Evolutionary conservation across 1,140 invertebrate genomes (phyloP), one percentile per base, ranked within the genome.

Genomic region (Anoplolepis gracilipes): DNA sequence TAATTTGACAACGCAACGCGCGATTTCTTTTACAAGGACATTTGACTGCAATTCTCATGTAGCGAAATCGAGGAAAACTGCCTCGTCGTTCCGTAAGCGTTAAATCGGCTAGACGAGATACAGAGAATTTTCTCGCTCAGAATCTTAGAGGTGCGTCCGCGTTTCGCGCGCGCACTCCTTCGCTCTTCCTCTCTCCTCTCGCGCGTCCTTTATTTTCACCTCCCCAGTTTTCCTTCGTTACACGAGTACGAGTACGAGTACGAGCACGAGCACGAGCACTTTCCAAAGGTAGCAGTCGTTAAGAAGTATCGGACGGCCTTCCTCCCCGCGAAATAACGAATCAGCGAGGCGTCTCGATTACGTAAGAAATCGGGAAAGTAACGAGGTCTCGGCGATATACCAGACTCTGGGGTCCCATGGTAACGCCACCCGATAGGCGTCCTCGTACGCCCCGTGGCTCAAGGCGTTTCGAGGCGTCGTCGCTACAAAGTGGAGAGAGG

Each of bases 401-500:
- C 30, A 33, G 39, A 49, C 72, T 79, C 67, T 84, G 64, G 75
- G 87, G 67, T 89, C 62, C 90, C 91, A 92, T 92, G 91, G 92
- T 88, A 92, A 92, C 92, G 87, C 87, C 85, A 76, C 69, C 78
- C 33, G 46, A 49, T 49, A 78, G 53, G 33, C 39, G 33, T 75
- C 53, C 42, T 65, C 53, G 65, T 86, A 59, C 39, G 36, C 78
- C 64, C n/a, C 67, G 46, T 82, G 69, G 8, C 55, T 87, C 53
- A 28, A 19, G 85, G 62, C 81, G 85, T 87, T 87, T 69, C 86
- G 46, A 81, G 36, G 36, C 67, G 13, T 28, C 67, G 13, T 28
- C 73, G 61, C n/a, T 62, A 89, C 72, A 85, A 76, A 85, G 65
- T 87, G 82, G 88, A 85, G 76, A 69, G 78, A 69, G 85, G 87